Conservation (phyloP, 1,140 invertebrate species). For the Aleiodes sp. region DNA sequence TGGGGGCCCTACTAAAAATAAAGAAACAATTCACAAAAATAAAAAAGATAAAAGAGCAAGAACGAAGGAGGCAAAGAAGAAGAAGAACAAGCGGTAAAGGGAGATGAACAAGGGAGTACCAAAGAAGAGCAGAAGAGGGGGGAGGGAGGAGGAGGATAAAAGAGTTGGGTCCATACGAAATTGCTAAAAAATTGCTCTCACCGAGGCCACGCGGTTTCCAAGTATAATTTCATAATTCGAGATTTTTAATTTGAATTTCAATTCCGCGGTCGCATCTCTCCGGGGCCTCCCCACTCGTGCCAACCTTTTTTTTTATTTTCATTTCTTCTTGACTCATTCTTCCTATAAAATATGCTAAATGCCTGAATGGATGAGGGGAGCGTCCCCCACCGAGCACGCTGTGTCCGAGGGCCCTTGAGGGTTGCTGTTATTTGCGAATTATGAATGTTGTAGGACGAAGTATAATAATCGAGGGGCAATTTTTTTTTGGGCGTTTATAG, state of each 20-base stretch:
- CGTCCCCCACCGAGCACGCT: constrained; percentile 4
- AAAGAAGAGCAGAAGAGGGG: constrained; percentile 22
- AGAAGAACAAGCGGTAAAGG: neutral
- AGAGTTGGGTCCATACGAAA: constrained; percentile 42
- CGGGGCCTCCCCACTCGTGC: neutral
- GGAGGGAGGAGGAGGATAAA: neutral
- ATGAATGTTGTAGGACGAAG: constrained; percentile 54
- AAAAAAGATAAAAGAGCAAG: constrained; percentile 19
- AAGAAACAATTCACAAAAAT: no score
- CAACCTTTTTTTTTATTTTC: constrained; percentile 23
- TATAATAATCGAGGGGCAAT: constrained; percentile 46
- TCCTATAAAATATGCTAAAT: constrained; percentile 57
- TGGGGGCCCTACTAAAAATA: neutral
- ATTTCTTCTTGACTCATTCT: constrained; percentile 15
- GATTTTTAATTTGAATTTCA: constrained; percentile 63
- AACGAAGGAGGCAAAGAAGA: constrained; percentile 4
- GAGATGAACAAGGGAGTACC: neutral
- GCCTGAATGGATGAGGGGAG: constrained; percentile 35
- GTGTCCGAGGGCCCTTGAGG: constrained; percentile 19
- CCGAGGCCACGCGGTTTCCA: constrained; percentile 36
- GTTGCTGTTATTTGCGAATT: constrained; percentile 59
- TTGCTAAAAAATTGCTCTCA: constrained; percentile 57
- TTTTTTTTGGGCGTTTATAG: constrained; percentile 30
- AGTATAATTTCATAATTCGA: constrained; percentile 56
- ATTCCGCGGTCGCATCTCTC: constrained; percentile 47